Base-by-base conservation (phyloP, 2,888 invertebrate genomes). In the Parnassius glacialis region DNA sequence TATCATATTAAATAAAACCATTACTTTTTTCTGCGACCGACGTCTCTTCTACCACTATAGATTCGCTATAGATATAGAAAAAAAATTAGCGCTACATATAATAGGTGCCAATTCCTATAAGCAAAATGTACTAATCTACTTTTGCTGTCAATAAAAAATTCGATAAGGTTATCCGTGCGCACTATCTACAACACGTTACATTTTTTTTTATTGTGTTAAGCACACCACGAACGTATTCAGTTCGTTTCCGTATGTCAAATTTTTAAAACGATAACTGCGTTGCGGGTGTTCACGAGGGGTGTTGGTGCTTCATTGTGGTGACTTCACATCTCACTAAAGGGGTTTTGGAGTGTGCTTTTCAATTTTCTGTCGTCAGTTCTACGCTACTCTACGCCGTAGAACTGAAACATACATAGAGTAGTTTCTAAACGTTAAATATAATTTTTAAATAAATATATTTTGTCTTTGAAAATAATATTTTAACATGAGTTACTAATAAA, bases 281-380 rank as follows among this genome's bases (percentile, higher is more conserved):
- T 34, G 57, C 62, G 66, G 66, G 64, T 59, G 64, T 58, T 63
- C 73, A 72, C 73, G 74, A 74, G 74, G 74, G 72, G 74, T 65
- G 74, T 76, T 71, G 72, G 75, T 74, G 71, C 73, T 67, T 79
- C 71, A 87, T 89, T 89, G 89, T 89, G 77, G 68, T 72, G 79
- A 76, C 81, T 84, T 80, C 84, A 80, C 82, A 76, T 82, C 81
- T 83, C 84, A 85, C 84, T 87, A 83, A 90, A 89, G 89, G 88
- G 89, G 88, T 89, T 90, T 87, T 86, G 76, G 85, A 89, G 88
- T 88, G 85, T 83, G 85, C 86, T 87, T 90, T 90, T 89, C 89
- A 89, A 90, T 90, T 90, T 90, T 80, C 80, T 80, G 82, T 65
- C 76, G 70, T 71, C 73, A 73, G 70, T 73, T 20, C 20, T 20